Percentiles rank a stretch among this genome's conserved stretches.
These are phyloP conservation scores for Synanthedon tipuliformis DNA, from an alignment of 2,888 invertebrate genomes.

Conservation along the genomic window DNA sequence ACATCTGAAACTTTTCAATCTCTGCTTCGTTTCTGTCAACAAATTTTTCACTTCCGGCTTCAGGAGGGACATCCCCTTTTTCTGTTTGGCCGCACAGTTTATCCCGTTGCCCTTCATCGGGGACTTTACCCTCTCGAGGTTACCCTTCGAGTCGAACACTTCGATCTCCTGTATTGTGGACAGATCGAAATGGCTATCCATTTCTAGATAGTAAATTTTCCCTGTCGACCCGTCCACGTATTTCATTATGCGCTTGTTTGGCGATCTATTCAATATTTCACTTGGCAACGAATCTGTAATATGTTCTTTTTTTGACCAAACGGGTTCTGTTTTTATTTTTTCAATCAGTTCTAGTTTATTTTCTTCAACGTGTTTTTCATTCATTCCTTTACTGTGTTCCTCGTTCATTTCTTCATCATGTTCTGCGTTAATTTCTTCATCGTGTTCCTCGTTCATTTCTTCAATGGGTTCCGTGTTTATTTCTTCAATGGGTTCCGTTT, in stretches of 20 bases:
- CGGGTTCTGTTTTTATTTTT: too few relatives aligned
- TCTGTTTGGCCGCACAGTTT: constrained; percentile 24
- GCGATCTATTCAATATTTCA: constrained; percentile 27
- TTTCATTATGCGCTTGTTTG: constrained; percentile 51
- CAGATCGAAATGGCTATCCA: constrained; percentile 47
- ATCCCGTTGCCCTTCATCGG: constrained; percentile 47
- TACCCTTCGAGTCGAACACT: constrained; percentile 36
- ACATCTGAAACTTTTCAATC: constrained; percentile 7
- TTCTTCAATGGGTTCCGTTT: neutral
- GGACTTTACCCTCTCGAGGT: constrained; percentile 42
- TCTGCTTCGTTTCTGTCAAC: constrained; percentile 13
- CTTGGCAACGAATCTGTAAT: constrained; percentile 18
- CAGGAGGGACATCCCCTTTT: constrained; percentile 30
- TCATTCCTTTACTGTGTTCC: neutral
- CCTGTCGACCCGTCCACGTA: constrained; percentile 54
- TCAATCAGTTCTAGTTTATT: too few relatives aligned
- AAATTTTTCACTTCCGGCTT: constrained; percentile 44
- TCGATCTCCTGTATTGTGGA: constrained; percentile 50
- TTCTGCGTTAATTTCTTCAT: too few relatives aligned
- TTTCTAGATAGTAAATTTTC: constrained; percentile 57
- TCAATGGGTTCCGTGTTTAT: too few relatives aligned
- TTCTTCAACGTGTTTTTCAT: too few relatives aligned
- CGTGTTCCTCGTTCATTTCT: neutral
- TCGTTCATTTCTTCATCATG: neutral
- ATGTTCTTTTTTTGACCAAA: too few relatives aligned